Evolutionary conservation across 53 echinoderm and acorn worm genomes (phyloP), one percentile per base, ranked within the genome.

Genomic region (Paracentrotus lividus): DNA sequence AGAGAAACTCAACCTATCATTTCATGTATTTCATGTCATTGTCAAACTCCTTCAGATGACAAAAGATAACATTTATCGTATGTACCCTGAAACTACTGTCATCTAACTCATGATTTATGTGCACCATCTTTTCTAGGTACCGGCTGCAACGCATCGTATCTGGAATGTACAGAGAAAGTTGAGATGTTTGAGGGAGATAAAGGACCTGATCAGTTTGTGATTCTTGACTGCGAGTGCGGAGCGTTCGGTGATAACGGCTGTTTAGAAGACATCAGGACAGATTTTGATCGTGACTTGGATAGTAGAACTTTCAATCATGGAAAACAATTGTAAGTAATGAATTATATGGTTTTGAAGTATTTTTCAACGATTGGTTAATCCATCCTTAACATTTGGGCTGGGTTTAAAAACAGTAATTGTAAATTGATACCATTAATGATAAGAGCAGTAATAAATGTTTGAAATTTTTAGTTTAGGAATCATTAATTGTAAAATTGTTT

Each of bases 221-320:
- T 88, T 44, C 51, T 94, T 7, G 94, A 94, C 56, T 76, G 76
- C 45, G 94, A 94, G 56, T 88, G 88, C 43, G 94, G 94, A 34
- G 94, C 94, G 6, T 88, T 94, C 32, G 94, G 94, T 52, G 94
- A 94, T 24, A 88, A 94, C 33, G 94, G 94, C 9, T 87, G 76
- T 20, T 56, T 94, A 24, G 88, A 94, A 6, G 88, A 86, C 14
- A 34, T 86, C 55, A 67, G 94, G 56, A 94, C 94, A 3, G 88
- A 66, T 23, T 69, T 94, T 68, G 94, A 94, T 52, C 69, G 55
- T 1, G 94, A 94, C 76, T 72, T 88, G 23, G 94, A 94, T 75
- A 72, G 56, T 40, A 87, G 54, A n/a, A 88, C 94, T 3, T 87
- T 94, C 34, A 88, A 94, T 68, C 18, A 21, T 15, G 94, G 94